Conservation (phyloP, 1,140 invertebrate genomes). For the Heliconius hewitsoni region DNA sequence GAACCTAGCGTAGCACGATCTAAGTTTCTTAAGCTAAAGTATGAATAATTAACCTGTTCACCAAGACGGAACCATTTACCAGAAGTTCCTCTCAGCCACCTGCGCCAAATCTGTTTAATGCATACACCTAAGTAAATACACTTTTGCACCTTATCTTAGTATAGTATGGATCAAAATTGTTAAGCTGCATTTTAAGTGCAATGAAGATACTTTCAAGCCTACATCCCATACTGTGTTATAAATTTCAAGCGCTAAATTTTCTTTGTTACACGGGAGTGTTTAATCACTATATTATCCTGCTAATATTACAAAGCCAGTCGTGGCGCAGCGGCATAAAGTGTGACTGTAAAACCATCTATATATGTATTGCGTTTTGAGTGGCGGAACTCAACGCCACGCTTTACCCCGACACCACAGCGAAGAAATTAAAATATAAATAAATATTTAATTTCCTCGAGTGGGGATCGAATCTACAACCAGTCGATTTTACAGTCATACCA, state of each 20-base stretch:
- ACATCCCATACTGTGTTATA: background rate
- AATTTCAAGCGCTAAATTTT: background rate
- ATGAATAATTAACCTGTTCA: constrained; percentile 62
- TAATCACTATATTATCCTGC: background rate
- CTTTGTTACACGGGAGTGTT: background rate
- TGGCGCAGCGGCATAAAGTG: too few species aligned
- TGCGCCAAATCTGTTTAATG: constrained; percentile 46
- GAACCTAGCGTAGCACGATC: constrained; percentile 4
- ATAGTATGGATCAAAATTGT: background rate
- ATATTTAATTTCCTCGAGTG: too few species aligned
- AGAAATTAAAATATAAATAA: too few species aligned
- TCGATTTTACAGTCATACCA: too few species aligned
- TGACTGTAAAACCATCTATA: too few species aligned
- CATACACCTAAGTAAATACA: background rate
- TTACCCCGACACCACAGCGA: too few species aligned
- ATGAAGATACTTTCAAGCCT: constrained; percentile 1
- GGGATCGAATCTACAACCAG: too few species aligned
- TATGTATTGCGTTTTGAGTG: too few species aligned
- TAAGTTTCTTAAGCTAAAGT: constrained; percentile 34
- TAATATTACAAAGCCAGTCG: too few species aligned
- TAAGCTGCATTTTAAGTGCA: background rate
- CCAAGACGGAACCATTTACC: constrained; percentile 47
- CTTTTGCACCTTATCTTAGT: background rate
- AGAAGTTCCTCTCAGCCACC: constrained; percentile 47
- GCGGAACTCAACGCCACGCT: too few species aligned